Evolutionary conservation across 2,797 vertebrate genomes (phyloP).

Genomic region (Bradypodion pumilum): DNA sequence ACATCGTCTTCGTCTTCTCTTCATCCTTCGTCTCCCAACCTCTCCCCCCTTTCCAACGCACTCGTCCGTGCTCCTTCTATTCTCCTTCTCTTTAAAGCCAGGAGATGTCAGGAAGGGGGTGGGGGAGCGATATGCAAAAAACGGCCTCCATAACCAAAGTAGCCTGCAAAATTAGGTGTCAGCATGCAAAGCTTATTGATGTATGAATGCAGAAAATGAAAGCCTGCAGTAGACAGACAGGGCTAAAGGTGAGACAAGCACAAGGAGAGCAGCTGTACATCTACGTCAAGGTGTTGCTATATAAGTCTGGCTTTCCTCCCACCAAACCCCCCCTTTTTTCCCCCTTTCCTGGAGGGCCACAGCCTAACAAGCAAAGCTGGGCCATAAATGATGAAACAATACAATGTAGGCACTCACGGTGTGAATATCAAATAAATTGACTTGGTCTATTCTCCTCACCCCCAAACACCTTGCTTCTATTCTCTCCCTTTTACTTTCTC

Average conservation of each 20-base stretch:
- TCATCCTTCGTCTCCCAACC: neutral
- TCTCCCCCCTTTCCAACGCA: neutral
- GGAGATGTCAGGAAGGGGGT: slow-evolving; percentile 84
- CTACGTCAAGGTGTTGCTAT: slow-evolving; percentile 95
- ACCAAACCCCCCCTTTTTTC: neutral
- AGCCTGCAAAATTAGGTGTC: slow-evolving; percentile 99
- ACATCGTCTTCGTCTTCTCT: neutral
- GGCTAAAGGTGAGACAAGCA: slow-evolving; percentile 91
- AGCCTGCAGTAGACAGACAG: slow-evolving; percentile 97
- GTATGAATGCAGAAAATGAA: slow-evolving; percentile 99
- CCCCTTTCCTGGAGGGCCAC: slow-evolving; percentile 83
- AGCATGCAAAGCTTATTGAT: slow-evolving; percentile 98
- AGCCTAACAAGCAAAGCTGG: slow-evolving; percentile 94
- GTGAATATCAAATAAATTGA: slow-evolving; percentile 93
- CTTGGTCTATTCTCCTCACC: slow-evolving; percentile 58
- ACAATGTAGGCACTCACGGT: slow-evolving; percentile 86
- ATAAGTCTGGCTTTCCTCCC: slow-evolving; percentile 78
- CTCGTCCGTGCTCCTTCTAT: slow-evolving; percentile 14
- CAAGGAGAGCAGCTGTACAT: slow-evolving; percentile 96
- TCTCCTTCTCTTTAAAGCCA: slow-evolving; percentile 87
- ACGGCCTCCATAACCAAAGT: slow-evolving; percentile 96
- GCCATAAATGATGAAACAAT: slow-evolving; percentile 91
- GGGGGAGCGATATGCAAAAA: slow-evolving; percentile 97
- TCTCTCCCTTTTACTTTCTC: neutral
- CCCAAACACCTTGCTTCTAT: neutral